Evolutionary conservation across 2,113 vertebrate genomes (phyloP).

Genomic region (Uria aalge): DNA sequence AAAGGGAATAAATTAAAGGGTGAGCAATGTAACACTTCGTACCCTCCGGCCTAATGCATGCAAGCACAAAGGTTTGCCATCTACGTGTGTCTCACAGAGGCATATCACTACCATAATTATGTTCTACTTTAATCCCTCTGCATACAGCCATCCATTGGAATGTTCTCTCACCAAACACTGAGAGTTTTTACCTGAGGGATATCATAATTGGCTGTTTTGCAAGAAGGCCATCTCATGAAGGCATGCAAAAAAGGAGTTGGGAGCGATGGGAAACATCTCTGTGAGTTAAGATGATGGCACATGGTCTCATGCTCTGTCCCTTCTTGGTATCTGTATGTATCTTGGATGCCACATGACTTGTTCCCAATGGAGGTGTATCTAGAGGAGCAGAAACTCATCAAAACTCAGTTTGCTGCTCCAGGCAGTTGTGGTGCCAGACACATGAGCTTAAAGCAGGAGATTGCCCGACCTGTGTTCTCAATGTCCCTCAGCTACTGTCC

Average conservation of each 20-base stretch:
- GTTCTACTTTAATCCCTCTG: neutral
- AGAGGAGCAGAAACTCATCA: neutral
- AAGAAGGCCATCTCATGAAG: neutral
- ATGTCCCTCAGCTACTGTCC: neutral
- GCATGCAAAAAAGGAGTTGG: neutral
- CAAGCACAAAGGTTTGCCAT: neutral
- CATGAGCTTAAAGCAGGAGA: neutral
- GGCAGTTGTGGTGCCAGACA: neutral
- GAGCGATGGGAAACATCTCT: neutral
- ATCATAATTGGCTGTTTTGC: neutral
- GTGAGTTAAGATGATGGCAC: neutral
- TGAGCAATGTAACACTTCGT: fast-evolving
- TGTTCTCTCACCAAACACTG: neutral
- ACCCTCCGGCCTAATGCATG: neutral
- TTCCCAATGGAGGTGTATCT: neutral
- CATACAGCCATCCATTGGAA: neutral
- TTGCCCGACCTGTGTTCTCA: neutral
- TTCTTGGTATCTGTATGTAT: neutral
- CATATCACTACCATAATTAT: neutral
- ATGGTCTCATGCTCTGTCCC: neutral
- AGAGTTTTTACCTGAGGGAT: neutral
- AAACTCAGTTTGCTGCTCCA: neutral
- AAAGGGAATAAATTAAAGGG: neutral
- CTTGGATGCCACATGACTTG: neutral
- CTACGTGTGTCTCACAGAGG: neutral